phyloP scores from a whole-genome alignment of 2,888 invertebrate species.

The Schrankia costaestrigalis region DNA sequence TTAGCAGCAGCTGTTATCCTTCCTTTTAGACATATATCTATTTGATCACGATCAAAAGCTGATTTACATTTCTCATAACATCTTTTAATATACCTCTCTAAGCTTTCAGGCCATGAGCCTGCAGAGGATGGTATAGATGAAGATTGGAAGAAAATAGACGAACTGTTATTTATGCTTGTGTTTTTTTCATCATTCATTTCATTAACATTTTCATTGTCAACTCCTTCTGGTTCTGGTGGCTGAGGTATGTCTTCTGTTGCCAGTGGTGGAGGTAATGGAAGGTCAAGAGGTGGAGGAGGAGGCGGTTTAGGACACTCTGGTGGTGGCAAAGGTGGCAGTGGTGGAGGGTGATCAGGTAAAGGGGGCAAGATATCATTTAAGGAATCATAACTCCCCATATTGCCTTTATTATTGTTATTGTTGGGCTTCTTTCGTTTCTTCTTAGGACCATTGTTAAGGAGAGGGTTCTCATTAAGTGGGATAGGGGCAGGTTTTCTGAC shows the following conservation, averaged over 20 bases:
- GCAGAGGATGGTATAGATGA: constrained; percentile 57
- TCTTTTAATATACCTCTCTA: constrained; percentile 93
- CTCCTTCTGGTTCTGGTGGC: constrained; percentile 56
- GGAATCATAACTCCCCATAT: constrained; percentile 38
- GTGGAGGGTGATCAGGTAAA: constrained; percentile 78
- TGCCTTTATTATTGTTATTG: constrained; percentile 82
- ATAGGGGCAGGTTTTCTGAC: constrained; percentile 64
- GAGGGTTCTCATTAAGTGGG: constrained; percentile 64
- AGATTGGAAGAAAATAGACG: constrained; percentile 56
- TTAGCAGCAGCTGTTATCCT: constrained; percentile 95
- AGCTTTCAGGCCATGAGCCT: constrained; percentile 88
- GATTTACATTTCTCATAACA: constrained; percentile 96
- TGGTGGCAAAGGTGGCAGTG: constrained; percentile 75
- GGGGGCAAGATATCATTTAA: constrained; percentile 62
- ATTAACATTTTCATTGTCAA: constrained; percentile 26
- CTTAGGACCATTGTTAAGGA: constrained; percentile 80
- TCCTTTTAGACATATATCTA: constrained; percentile 96
- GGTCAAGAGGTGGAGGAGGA: constrained; percentile 51
- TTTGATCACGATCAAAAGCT: constrained; percentile 94
- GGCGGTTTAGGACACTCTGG: constrained; percentile 66
- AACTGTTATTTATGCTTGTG: constrained; percentile 48
- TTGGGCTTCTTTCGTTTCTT: constrained; percentile 88
- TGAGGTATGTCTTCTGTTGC: constrained; percentile 66
- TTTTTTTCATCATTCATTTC: constrained; percentile 32
- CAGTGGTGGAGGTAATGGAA: constrained; percentile 70